phyloP scores from a whole-genome alignment of 2,888 invertebrate species.

The Drosophila conformis region DNA sequence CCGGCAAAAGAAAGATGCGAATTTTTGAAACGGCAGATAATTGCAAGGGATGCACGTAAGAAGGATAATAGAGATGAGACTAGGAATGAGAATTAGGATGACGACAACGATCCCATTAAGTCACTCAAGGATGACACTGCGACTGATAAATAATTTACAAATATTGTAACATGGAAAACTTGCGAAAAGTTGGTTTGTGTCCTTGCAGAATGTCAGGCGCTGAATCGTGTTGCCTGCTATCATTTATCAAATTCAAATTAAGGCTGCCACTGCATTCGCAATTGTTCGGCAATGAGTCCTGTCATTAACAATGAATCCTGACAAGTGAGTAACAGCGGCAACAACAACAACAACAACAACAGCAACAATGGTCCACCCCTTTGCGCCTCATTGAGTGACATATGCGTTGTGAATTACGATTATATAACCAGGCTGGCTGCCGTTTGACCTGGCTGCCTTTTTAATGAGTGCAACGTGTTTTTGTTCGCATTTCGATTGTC shows the following conservation, averaged over 20 bases:
- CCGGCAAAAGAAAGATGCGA: background rate
- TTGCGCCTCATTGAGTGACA: constrained; percentile 79
- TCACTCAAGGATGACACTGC: constrained; percentile 12
- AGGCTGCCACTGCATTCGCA: constrained; percentile 50
- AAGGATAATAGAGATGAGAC: constrained; percentile 34
- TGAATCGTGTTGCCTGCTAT: constrained; percentile 46
- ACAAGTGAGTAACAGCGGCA: constrained; percentile 64
- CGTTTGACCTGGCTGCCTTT: constrained; percentile 43
- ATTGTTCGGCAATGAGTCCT: constrained; percentile 64
- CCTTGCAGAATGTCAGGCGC: background rate
- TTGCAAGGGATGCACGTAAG: constrained; percentile 55
- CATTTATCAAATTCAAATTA: constrained; percentile 83
- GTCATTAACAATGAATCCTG: constrained; percentile 73
- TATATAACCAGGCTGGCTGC: constrained; percentile 13
- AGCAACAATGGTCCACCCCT: constrained; percentile 39
- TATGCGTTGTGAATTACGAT: constrained; percentile 68
- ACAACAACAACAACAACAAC: constrained; percentile 17
- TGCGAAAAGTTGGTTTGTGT: background rate
- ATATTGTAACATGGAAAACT: background rate
- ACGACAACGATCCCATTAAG: constrained; percentile 21
- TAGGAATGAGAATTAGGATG: constrained; percentile 20
- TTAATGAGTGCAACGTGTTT: constrained; percentile 81
- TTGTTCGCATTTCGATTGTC: constrained; percentile 61
- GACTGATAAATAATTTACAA: background rate
- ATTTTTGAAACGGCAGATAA: constrained; percentile 46